These are phyloP conservation scores for Nomada fabriciana DNA, from an alignment of 2,888 invertebrate species.

Conservation along the genomic window DNA sequence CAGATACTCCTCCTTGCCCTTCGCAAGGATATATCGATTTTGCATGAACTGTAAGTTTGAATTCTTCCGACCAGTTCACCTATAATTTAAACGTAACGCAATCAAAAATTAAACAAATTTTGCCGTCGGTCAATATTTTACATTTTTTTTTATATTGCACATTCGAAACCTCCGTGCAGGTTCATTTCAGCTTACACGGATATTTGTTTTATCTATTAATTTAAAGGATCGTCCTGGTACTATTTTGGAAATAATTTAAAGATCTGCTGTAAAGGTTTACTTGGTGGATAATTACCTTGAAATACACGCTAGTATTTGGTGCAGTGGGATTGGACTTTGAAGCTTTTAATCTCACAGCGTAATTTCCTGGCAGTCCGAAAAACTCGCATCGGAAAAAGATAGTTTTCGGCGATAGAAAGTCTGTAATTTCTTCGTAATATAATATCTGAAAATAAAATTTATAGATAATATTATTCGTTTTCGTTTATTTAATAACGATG, in stretches of 20 bases:
- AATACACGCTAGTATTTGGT: conserved; percentile 89
- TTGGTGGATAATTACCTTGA: conserved; percentile 86
- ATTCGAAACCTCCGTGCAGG: no score
- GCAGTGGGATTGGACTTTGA: conserved; percentile 87
- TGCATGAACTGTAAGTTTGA: conserved; percentile 93
- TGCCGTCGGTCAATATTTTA: no score
- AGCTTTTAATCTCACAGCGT: conserved; percentile 90
- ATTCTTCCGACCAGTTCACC: conserved; percentile 94
- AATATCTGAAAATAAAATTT: conserved; percentile 86
- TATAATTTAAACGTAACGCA: conserved; percentile 76
- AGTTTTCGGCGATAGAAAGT: conserved; percentile 89
- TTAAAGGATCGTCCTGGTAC: not conserved
- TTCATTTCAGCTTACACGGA: not conserved
- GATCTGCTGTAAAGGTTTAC: no score
- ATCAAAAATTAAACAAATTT: not conserved
- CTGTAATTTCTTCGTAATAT: conserved; percentile 91
- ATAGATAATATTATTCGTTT: not conserved
- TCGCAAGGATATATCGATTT: conserved; percentile 94
- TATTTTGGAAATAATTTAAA: no score
- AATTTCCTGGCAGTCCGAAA: conserved; percentile 93
- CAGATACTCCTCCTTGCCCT: conserved; percentile 89
- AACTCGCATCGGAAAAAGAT: conserved; percentile 90
- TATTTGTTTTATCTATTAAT: not conserved
- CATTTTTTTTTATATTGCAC: no score
- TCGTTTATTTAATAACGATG: not conserved